Conservation (phyloP, 1,140 invertebrate genomes). For the Drosophila saltans region DNA sequence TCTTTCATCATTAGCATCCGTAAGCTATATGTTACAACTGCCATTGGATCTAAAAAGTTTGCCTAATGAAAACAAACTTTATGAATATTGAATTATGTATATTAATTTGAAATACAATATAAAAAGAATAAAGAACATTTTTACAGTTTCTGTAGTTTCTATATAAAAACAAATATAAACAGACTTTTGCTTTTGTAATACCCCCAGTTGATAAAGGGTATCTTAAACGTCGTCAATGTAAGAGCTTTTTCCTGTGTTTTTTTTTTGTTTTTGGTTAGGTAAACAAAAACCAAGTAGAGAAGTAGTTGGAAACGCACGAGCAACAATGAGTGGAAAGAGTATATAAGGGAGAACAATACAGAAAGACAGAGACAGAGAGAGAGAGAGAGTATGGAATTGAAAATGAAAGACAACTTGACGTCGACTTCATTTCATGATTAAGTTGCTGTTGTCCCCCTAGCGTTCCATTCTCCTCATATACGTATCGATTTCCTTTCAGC, state of each 20-base stretch:
- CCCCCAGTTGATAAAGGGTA: neutral
- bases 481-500: conserved; percentile 75
- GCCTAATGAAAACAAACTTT: too few relatives aligned
- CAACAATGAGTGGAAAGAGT: conserved; percentile 10
- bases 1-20: too few relatives aligned
- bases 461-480: neutral
- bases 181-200: too few relatives aligned
- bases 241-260: neutral
- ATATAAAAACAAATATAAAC: too few relatives aligned
- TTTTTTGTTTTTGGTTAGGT: conserved; percentile 33
- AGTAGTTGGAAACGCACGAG: conserved; percentile 61
- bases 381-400: conserved; percentile 51
- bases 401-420: conserved; percentile 76
- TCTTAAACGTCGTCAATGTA: neutral
- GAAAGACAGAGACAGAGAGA: conserved; percentile 15
- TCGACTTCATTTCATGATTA: conserved; percentile 77
- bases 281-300: conserved; percentile 59
- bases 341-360: neutral
- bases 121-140: too few relatives aligned
- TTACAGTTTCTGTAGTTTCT: too few relatives aligned
- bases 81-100: too few relatives aligned
- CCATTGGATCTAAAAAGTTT: too few relatives aligned
- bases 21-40: too few relatives aligned
- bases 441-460: conserved; percentile 47
- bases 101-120: too few relatives aligned